Conservation (phyloP, 2,797 vertebrate species). For the Sebastes taczanowskii region DNA sequence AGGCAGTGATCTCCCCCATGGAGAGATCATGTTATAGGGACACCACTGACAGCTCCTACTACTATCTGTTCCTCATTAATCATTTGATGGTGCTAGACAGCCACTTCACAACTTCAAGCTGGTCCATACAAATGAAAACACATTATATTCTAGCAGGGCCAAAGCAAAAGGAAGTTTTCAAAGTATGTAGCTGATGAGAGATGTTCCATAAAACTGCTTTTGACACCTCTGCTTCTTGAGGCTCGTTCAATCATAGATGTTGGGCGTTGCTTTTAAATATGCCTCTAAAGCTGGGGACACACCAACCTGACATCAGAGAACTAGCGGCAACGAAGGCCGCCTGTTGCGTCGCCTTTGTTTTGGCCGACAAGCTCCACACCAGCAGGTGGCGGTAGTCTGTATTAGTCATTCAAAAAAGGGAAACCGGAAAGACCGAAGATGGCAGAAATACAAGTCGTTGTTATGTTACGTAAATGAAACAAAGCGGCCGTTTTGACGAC, state of each 20-base stretch:
- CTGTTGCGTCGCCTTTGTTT: too few species aligned
- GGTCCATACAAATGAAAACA: constrained; percentile 1
- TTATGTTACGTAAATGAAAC: too few species aligned
- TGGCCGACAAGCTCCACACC: too few species aligned
- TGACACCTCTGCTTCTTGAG: neutral
- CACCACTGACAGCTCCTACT: constrained; percentile 23
- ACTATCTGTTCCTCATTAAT: constrained; percentile 32
- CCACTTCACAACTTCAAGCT: neutral
- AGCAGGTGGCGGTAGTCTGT: too few species aligned
- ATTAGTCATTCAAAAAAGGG: too few species aligned
- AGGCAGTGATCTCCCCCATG: constrained; percentile 25
- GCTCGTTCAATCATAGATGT: neutral
- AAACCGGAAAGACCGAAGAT: too few species aligned
- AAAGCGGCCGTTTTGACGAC: too few species aligned
- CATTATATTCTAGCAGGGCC: neutral
- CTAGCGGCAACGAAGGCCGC: too few species aligned
- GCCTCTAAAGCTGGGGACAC: neutral
- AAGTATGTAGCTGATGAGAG: neutral
- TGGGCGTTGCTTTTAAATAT: constrained; percentile 1
- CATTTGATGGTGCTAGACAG: too few species aligned
- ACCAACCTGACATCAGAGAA: too few species aligned
- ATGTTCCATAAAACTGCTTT: neutral
- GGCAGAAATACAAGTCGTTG: fast-evolving
- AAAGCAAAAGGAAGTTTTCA: neutral
- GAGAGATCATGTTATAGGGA: constrained; percentile 43